A percentile compares a stretch with the other conserved stretches of the same genome.
phyloP scores from a whole-genome alignment of 2,797 vertebrate genomes.

The Acrossocheilus wenchowensis region DNA sequence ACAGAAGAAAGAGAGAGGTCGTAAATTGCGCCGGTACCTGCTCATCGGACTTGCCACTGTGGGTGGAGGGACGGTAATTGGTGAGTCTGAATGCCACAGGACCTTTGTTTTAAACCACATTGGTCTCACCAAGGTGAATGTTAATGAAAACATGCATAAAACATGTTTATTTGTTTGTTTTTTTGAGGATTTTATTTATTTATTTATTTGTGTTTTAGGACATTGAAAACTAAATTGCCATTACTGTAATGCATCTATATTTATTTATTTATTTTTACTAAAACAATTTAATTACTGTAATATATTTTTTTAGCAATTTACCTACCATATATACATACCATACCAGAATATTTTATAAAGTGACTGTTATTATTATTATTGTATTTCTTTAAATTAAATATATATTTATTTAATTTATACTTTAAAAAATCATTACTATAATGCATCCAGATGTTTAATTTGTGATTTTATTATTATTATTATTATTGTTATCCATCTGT shows the following conservation, averaged over 20 bases:
- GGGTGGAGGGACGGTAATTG: slow-evolving; percentile 92
- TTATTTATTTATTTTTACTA: neutral
- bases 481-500: neutral
- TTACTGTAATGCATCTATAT: neutral
- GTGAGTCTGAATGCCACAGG: slow-evolving; percentile 72
- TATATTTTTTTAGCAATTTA: no score
- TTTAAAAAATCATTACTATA: neutral
- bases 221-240: neutral
- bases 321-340: no score
- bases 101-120: neutral
- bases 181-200: neutral
- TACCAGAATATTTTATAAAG: no score
- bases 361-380: no score
- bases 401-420: neutral
- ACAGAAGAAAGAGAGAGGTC: slow-evolving; percentile 84
- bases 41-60: slow-evolving; percentile 94
- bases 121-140: neutral
- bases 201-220: neutral
- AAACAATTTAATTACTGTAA: neutral
- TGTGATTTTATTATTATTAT: neutral
- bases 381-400: neutral
- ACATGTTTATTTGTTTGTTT: neutral
- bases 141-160: neutral
- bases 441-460: neutral
- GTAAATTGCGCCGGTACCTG: slow-evolving; percentile 88